Base-by-base conservation (phyloP, 2,797 vertebrate species). In the Petrocephalus schoutedeni region DNA sequence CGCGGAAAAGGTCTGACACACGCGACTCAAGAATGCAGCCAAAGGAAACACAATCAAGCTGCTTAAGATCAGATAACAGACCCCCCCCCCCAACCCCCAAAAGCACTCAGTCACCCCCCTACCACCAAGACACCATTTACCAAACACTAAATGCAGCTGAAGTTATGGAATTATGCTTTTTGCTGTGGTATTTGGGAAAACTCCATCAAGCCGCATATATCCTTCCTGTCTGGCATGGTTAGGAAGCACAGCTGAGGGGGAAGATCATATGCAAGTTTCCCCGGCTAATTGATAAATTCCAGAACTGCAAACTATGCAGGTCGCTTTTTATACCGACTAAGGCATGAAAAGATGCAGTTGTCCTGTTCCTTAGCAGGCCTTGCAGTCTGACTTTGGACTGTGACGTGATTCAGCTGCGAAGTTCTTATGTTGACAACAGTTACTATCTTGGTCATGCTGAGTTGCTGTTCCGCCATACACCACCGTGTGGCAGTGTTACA, bases 401-500 rank as follows among this genome's bases (percentile, higher is more conserved):
- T 12, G 41, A 53, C n/a, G 21, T 0, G 41, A 82, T 49, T 82
- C 41, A 74, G 16, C 67, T 74, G 32, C 45, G n/a, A 83, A 83
- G 45, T n/a, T 14, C 19, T 28, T 54, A 83, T 9, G 19, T 19
- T 83, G 49, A 83, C 8, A 14, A 23, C n/a, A 23, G 41, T n/a
- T 53, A 21, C n/a, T 0, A 53, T 83, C n/a, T 51, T 41, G 4
- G 41, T 53, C 45, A 53, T n/a, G 19, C 36, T 10, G 80, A n/a
- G 90, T 21, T 88, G 90, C 57, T 87, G 36, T 89, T 89, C 74
- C 51, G 16, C 23, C 54, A 64, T 7, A 28, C 1, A 23, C 92
- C 92, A 93, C 92, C 85, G 6, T 67, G 90, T 45, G 91, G 87
- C 89, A 89, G 85, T 87, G 85, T 56, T 71, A 54, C 21, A 71